Conservation (phyloP, 2,797 vertebrate species). For the Lithobates pipiens region DNA sequence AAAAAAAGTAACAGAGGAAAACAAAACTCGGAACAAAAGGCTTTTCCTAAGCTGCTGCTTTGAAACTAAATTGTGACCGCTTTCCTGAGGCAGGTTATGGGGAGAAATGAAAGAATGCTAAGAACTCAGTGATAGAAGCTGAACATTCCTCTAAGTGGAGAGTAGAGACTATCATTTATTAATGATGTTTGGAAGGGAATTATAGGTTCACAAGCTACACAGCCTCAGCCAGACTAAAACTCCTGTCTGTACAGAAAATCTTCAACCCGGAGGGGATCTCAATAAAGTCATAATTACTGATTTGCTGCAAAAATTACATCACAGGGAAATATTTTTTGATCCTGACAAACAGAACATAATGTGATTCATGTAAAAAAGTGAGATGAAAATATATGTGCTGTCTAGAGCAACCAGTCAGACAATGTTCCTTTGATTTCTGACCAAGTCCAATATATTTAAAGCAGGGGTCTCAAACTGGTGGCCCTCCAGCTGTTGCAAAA, state of each 20-base stretch:
- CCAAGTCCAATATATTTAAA: background rate
- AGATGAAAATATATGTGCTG: background rate
- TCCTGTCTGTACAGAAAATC: background rate
- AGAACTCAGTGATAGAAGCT: background rate
- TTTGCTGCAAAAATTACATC: background rate
- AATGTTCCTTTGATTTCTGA: background rate
- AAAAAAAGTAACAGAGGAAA: background rate
- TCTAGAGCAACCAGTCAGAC: background rate
- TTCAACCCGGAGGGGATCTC: background rate
- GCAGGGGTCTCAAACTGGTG: no score
- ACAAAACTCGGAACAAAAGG: conserved; percentile 38
- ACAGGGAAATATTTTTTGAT: background rate
- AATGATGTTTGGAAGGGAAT: conserved; percentile 1
- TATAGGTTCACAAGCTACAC: background rate
- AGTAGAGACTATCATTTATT: conserved; percentile 10
- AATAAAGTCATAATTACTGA: background rate
- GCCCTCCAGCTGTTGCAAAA: no score
- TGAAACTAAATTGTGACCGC: conserved; percentile 30
- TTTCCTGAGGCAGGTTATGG: conserved; percentile 54
- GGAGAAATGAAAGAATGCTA: conserved; percentile 46
- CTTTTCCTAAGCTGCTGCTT: conserved; percentile 18
- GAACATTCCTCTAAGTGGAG: conserved; percentile 2
- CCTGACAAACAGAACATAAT: background rate
- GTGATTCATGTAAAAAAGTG: background rate
- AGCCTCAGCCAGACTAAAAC: background rate